phyloP scores from a whole-genome alignment of 2,888 invertebrate genomes.

The Celastrina argiolus region DNA sequence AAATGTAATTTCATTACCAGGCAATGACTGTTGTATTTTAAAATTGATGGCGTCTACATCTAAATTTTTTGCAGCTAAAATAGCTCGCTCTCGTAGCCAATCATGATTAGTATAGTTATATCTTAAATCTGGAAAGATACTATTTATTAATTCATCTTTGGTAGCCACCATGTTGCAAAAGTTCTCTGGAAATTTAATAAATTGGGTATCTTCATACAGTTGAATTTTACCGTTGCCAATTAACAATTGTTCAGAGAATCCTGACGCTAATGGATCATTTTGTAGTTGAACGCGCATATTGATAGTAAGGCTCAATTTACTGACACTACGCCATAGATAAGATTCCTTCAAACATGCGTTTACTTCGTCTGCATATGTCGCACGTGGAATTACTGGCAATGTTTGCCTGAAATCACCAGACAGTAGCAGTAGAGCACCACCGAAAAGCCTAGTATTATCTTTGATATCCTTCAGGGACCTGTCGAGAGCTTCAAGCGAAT shows the following conservation, averaged over 20 bases:
- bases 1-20: conserved; percentile 37
- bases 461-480: background rate
- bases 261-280: conserved; percentile 24
- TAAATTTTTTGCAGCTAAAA: conserved; percentile 33
- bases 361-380: conserved; percentile 27
- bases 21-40: conserved; percentile 35
- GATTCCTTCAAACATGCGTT: conserved; percentile 30
- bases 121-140: conserved; percentile 38
- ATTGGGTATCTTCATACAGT: too few relatives aligned
- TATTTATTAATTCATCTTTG: conserved; percentile 29
- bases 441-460: conserved; percentile 17
- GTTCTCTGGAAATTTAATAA: too few relatives aligned
- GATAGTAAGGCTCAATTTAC: conserved; percentile 28
- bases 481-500: conserved; percentile 24
- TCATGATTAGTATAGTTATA: conserved; percentile 33
- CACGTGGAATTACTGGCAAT: conserved; percentile 29
- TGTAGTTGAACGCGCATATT: conserved; percentile 31
- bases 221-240: too few relatives aligned
- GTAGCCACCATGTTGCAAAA: too few relatives aligned
- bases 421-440: conserved; percentile 28
- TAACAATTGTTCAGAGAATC: conserved; percentile 29
- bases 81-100: conserved; percentile 37
- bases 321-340: conserved; percentile 27
- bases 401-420: conserved; percentile 32
- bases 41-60: conserved; percentile 27